Evolutionary conservation across 2,113 vertebrate species (phyloP), one percentile per base, ranked within the genome.

Genomic region (Philantomba maxwellii): DNA sequence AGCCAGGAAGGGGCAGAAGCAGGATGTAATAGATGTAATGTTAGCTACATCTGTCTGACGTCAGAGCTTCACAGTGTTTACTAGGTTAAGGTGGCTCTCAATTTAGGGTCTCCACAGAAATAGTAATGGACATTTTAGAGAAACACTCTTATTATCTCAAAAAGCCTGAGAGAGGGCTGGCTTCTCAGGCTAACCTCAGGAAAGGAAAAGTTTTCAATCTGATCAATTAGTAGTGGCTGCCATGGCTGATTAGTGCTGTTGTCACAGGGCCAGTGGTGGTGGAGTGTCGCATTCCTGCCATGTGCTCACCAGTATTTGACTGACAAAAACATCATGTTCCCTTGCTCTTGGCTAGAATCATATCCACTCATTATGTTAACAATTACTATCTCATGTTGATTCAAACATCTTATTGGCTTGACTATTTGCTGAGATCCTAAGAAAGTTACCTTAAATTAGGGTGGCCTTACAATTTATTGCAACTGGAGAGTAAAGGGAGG

Each of bases 311-410:
- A 95, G 43, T 80, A 96, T 89, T 30, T 90, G 64, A 89, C 80
- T 66, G 47, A 94, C 26, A 88, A 77, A 93, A 92, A 94, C 73
- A 90, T 85, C 86, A 26, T 96, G 81, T 94, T 89, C 82, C 57
- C 45, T 97, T 88, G 66, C n/a, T 95, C 73, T 92, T 96, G 84
- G 93, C 89, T 94, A 73, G 89, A 97, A 94, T 84, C 66, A 43
- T 73, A 80, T 33, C 55, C 14, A 89, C 55, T 96, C 36, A 73
- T 62, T 93, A 77, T 92, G 89, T 87, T 80, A 94, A 95, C 39
- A 82, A 5, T 78, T 83, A 91, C 70, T 83, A 90, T 78, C 25
- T 92, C 75, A 83, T 91, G 39, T 51, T 88, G 84, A 87, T 78
- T 57, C 14, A 91, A 97, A 92, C 5, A 12, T 62, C 73, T 96